phyloP scores from a whole-genome alignment of 2,113 vertebrate genomes.

The Vimba vimba region DNA sequence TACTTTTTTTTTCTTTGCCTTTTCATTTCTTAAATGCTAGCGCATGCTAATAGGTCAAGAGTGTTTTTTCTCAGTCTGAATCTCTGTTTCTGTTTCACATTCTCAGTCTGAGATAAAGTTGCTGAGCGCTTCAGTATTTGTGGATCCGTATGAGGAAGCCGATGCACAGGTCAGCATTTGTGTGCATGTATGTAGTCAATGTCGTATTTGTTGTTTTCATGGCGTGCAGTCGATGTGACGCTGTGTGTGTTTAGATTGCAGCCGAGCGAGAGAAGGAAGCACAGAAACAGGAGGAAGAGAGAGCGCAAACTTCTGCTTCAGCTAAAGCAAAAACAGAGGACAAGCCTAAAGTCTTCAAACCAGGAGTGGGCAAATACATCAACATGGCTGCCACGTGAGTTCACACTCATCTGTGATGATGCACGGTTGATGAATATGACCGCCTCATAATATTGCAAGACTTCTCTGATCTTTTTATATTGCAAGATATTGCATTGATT shows the following conservation, averaged over 20 bases:
- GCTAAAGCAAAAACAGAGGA: constrained; percentile 72
- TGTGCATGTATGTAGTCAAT: not conserved
- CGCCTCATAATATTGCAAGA: not conserved
- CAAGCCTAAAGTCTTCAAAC: constrained; percentile 84
- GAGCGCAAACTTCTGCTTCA: constrained; percentile 66
- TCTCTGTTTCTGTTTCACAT: constrained; percentile 26
- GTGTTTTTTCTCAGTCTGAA: not conserved
- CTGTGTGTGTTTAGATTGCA: constrained; percentile 79
- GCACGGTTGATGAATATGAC: not conserved
- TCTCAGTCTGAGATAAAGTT: constrained; percentile 89
- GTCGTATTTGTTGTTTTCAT: not conserved
- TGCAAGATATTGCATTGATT: not conserved
- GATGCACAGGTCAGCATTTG: constrained; percentile 84
- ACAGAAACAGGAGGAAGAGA: constrained; percentile 78
- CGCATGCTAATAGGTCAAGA: not conserved
- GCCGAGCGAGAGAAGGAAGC: constrained; percentile 84
- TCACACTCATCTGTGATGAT: constrained; percentile 18
- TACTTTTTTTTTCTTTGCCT: not conserved
- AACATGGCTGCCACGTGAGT: constrained; percentile 85
- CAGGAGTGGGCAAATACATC: constrained; percentile 96
- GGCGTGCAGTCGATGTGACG: not conserved
- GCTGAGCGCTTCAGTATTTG: constrained; percentile 84
- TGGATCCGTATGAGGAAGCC: constrained; percentile 95
- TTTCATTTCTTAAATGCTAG: not conserved
- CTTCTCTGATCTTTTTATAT: not conserved